These are phyloP conservation scores for Nasonia longicornis DNA, from an alignment of 1,140 invertebrate species.

Conservation along the genomic window DNA sequence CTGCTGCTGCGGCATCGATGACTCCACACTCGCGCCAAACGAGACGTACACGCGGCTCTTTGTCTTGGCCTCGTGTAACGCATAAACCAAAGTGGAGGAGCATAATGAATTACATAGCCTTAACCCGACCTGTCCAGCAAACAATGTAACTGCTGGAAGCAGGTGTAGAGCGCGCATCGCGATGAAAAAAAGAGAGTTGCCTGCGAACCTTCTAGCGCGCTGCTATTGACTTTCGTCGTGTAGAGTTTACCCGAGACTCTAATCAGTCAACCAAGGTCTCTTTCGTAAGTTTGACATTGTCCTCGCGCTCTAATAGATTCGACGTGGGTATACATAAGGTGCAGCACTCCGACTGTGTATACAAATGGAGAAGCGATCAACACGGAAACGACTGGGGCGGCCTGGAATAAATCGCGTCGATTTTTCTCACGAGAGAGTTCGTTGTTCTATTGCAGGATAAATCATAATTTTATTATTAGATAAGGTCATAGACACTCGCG, in stretches of 20 bases:
- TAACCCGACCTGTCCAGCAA: not conserved
- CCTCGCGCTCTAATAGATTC: constrained; percentile 10
- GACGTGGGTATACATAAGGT: not conserved
- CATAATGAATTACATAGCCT: not conserved
- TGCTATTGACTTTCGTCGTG: constrained; percentile 20
- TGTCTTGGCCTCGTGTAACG: constrained; percentile 10
- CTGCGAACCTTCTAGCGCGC: not conserved
- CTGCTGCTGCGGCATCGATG: not conserved
- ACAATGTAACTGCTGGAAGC: not conserved
- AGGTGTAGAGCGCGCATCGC: not conserved
- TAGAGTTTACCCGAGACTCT: not conserved
- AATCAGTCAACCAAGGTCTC: constrained; percentile 28
- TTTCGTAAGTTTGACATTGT: constrained; percentile 28
- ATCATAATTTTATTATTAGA: no score
- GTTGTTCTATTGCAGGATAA: no score
- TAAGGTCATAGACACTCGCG: not conserved
- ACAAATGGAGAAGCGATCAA: constrained; percentile 1
- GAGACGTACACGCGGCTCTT: not conserved
- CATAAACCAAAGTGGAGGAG: not conserved
- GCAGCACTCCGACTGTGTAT: not conserved
- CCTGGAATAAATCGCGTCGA: not conserved
- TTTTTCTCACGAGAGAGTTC: not conserved
- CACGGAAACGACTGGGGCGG: not conserved
- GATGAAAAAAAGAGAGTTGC: not conserved
- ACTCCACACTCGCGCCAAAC: not conserved